Evolutionary conservation across 2,888 invertebrate genomes (phyloP).

Genomic region (Rhagium mordax): DNA sequence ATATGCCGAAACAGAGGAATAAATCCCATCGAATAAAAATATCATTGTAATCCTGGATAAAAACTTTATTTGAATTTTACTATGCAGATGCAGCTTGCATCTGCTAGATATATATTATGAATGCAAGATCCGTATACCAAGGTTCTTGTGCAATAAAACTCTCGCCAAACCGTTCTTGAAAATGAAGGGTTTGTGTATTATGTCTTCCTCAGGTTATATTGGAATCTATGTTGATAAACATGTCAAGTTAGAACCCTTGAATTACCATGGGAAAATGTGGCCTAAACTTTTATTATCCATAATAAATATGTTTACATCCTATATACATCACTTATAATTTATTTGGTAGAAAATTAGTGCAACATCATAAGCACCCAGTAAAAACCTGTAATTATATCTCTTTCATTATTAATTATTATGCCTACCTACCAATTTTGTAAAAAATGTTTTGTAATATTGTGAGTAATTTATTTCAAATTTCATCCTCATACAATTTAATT

Average conservation of each 20-base stretch:
- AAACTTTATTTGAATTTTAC: conserved; percentile 27
- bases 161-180: conserved; percentile 41
- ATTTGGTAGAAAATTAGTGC: conserved; percentile 57
- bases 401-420: neutral
- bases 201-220: conserved; percentile 38
- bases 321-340: conserved; percentile 42
- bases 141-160: conserved; percentile 44
- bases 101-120: conserved; percentile 18
- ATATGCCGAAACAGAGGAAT: too few relatives aligned
- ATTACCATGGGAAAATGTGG: conserved; percentile 46
- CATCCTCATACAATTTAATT: neutral
- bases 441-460: neutral
- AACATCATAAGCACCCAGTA: conserved; percentile 37
- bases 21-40: too few relatives aligned
- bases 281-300: conserved; percentile 49
- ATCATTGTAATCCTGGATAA: neutral
- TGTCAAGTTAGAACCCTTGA: conserved; percentile 52
- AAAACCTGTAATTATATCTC: conserved; percentile 33
- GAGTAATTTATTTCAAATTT: neutral
- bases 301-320: conserved; percentile 53
- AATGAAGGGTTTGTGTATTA: conserved; percentile 44
- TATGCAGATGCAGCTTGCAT: conserved; percentile 39
- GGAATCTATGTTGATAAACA: conserved; percentile 57
- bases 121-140: conserved; percentile 41
- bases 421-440: neutral